A percentile compares a stretch with the other conserved stretches of the same genome.
These are phyloP conservation scores for Danaus chrysippus DNA, from an alignment of 2,888 invertebrate genomes.

Conservation along the genomic window DNA sequence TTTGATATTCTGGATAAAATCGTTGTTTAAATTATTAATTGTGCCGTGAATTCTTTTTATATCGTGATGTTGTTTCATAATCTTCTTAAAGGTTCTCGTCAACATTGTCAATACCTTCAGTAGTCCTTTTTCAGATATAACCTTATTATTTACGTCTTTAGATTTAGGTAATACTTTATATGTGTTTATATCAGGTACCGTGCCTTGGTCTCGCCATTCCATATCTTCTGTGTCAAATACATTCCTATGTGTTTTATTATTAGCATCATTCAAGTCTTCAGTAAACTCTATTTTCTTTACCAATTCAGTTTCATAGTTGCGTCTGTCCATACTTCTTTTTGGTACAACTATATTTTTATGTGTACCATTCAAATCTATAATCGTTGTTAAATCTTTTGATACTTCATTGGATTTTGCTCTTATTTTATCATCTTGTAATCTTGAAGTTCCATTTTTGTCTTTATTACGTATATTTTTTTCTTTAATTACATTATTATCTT, in stretches of 20 bases:
- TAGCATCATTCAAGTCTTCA: conserved; percentile 43
- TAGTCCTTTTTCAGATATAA: conserved; percentile 58
- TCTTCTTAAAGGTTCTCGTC: conserved; percentile 65
- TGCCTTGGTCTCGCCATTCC: conserved; percentile 51
- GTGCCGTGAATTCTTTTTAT: conserved; percentile 56
- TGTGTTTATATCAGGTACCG: conserved; percentile 40
- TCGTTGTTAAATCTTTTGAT: neutral
- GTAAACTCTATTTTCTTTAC: conserved; percentile 44
- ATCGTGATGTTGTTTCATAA: conserved; percentile 62
- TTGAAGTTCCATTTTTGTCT: conserved; percentile 17
- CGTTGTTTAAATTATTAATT: conserved; percentile 46
- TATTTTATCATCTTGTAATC: conserved; percentile 23
- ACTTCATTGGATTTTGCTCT: conserved; percentile 10
- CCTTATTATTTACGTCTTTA: conserved; percentile 40
- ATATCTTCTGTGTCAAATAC: conserved; percentile 47
- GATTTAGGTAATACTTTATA: conserved; percentile 51
- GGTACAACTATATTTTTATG: conserved; percentile 29
- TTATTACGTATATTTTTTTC: conserved; percentile 21
- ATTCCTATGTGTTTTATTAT: conserved; percentile 42
- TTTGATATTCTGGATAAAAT: conserved; percentile 47
- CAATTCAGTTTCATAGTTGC: conserved; percentile 43
- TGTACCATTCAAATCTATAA: neutral
- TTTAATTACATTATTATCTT: conserved; percentile 6
- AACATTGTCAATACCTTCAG: conserved; percentile 63
- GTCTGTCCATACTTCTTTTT: conserved; percentile 50